A percentile compares a stretch with the other conserved stretches of the same genome.
Evolutionary conservation across 2,797 vertebrate genomes (phyloP).

Genomic region (Poliocrania exsul): DNA sequence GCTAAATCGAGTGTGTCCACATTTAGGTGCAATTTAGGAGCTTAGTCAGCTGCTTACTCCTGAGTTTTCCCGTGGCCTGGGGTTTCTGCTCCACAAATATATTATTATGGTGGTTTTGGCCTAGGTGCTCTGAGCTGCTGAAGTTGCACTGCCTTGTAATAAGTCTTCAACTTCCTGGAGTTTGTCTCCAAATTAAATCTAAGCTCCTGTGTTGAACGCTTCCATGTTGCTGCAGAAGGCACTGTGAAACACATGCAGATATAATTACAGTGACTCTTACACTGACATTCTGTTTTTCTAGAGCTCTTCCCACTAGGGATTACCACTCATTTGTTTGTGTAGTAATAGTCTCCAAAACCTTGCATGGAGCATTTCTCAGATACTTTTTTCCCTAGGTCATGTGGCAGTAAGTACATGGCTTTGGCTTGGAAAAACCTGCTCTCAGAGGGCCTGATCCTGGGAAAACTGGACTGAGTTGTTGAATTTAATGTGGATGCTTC

Average conservation of each 20-base stretch:
- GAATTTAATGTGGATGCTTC: not conserved
- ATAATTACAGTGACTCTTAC: not conserved
- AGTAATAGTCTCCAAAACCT: not conserved
- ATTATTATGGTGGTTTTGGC: slow-evolving; percentile 64
- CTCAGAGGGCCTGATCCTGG: not conserved
- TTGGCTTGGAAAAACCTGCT: not conserved
- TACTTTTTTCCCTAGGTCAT: not conserved
- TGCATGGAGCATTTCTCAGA: not conserved
- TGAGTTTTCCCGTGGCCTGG: slow-evolving; percentile 58
- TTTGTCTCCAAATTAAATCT: slow-evolving; percentile 39
- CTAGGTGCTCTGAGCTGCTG: slow-evolving; percentile 36
- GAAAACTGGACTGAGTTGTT: not conserved
- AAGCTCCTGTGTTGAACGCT: slow-evolving; percentile 10
- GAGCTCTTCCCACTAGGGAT: not conserved
- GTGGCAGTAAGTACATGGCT: not conserved
- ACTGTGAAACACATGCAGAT: not conserved
- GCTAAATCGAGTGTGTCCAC: slow-evolving; percentile 32
- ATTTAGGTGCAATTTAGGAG: slow-evolving; percentile 51
- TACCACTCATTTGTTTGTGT: not conserved
- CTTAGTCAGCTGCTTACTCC: slow-evolving; percentile 56
- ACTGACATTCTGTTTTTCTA: not conserved
- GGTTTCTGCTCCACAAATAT: slow-evolving; percentile 61
- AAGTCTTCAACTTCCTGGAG: slow-evolving; percentile 47
- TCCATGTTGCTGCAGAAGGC: not conserved
- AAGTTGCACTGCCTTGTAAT: slow-evolving; percentile 32